These are phyloP conservation scores for Zaprionus africanus DNA, from an alignment of 1,140 invertebrate genomes.

Conservation along the genomic window DNA sequence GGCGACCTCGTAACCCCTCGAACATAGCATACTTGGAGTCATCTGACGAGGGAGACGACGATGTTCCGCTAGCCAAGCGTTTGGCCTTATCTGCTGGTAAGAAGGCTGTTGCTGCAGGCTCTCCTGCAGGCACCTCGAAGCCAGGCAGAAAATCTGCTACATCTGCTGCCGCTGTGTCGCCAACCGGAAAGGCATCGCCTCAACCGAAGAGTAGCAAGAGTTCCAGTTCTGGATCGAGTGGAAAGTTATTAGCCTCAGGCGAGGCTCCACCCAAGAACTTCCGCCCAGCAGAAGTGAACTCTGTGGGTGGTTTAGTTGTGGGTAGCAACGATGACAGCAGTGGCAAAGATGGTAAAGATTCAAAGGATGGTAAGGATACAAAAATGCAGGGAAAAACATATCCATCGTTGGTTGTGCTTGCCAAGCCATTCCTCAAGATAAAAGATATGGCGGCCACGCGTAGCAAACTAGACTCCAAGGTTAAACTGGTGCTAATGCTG, in stretches of 20 bases:
- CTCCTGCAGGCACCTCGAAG: conserved; percentile 24
- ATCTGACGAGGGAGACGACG: conserved; percentile 82
- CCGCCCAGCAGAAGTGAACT: conserved; percentile 88
- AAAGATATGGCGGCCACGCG: conserved; percentile 87
- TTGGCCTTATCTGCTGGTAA: conserved; percentile 69
- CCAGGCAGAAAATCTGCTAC: conserved; percentile 39
- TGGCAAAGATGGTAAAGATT: conserved; percentile 86
- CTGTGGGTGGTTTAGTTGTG: conserved; percentile 88
- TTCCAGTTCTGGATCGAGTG: conserved; percentile 33
- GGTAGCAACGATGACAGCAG: conserved; percentile 84
- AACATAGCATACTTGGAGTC: conserved; percentile 79
- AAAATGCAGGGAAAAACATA: conserved; percentile 93
- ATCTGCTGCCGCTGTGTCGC: conserved; percentile 7
- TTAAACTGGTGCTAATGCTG: conserved; percentile 92
- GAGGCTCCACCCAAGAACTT: conserved; percentile 78
- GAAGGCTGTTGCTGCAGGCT: conserved; percentile 55
- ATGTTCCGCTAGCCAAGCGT: conserved; percentile 81
- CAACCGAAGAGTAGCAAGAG: conserved; percentile 49
- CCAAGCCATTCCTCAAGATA: conserved; percentile 89
- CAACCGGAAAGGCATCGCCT: conserved; percentile 52
- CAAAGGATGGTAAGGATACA: conserved; percentile 87
- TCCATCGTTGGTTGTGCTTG: conserved; percentile 92
- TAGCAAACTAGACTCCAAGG: conserved; percentile 88
- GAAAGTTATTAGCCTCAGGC: conserved; percentile 41
- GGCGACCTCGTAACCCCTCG: conserved; percentile 53